A percentile compares a stretch with the other conserved stretches of the same genome.
Evolutionary conservation across 2,113 vertebrate genomes (phyloP).

Genomic region (Callaeas wilsoni): DNA sequence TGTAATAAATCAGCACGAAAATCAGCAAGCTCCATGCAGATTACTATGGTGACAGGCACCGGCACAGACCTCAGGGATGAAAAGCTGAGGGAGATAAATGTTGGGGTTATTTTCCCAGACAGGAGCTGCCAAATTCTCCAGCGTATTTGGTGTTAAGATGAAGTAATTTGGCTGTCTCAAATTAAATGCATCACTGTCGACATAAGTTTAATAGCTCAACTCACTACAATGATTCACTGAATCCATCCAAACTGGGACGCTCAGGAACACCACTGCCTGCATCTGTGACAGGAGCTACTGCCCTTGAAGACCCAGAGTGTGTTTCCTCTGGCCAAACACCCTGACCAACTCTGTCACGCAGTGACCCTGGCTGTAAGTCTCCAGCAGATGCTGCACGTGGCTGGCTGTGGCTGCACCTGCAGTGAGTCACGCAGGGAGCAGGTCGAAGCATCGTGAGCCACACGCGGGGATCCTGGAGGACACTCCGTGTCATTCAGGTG

Average conservation of each 20-base stretch:
- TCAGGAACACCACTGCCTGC: neutral
- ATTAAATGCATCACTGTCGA: neutral
- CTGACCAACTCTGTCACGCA: neutral
- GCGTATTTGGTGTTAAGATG: neutral
- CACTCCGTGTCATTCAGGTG: neutral
- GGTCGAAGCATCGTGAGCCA: neutral
- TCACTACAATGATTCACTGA: neutral
- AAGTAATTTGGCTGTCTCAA: neutral
- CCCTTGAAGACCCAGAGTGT: neutral
- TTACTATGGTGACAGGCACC: conserved; percentile 25
- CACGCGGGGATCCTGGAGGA: neutral
- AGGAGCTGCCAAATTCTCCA: neutral
- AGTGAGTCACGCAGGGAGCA: rapidly evolving
- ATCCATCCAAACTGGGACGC: neutral
- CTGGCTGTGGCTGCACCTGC: neutral
- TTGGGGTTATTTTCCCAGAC: neutral
- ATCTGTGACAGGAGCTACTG: neutral
- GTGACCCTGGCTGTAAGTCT: rapidly evolving
- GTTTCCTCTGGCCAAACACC: rapidly evolving
- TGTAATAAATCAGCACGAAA: neutral
- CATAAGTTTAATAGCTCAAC: neutral
- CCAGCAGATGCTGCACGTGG: rapidly evolving
- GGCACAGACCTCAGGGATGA: neutral
- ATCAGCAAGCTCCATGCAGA: neutral
- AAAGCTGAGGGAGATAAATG: neutral